Evolutionary conservation across 2,113 vertebrate species (phyloP), one percentile per base, ranked within the genome.

Genomic region (Formicarius rufipectus): DNA sequence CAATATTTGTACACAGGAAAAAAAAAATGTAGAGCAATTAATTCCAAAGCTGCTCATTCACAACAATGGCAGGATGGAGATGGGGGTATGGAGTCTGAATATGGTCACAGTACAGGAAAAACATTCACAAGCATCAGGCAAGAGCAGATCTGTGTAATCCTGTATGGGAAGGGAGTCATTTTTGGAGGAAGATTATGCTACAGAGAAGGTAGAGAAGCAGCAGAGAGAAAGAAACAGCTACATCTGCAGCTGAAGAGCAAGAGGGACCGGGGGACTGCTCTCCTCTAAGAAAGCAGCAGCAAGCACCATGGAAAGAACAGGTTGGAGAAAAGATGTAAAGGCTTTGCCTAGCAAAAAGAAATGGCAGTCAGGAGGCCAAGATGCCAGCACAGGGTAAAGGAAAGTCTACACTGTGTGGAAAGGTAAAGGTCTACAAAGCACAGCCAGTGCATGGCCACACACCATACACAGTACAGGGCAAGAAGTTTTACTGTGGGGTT

Each of bases 391-490:
- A 77, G 28, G 31, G 27, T 42, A 72, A 58, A 55, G 23, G 30
- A 52, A 12, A 19, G 12, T 55, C 42, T 23, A 28, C 1, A 1
- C 39, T 58, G 18, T 11, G 37, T 31, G 22, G 16, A n/a, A 55
- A 59, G 35, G 23, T 11, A 74, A 53, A 91, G 27, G 25, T 73
- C 19, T 0, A 1, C 66, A 35, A 85, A 88, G 39, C 6, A 42
- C 5, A 20, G 47, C 8, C 67, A 72, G 24, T 8, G 4, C 15
- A 9, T 0, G 5, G n/a, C 21, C 78, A 73, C 2, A 7, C 52
- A 52, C 21, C 78, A 73, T 2, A 7, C 52, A 52, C 20, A 85
- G 12, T 7, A 28, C 60, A 45, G 16, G 33, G 60, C n/a, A 66
- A 66, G 71, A 69, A 28, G 19, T 23, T 76, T 10, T 59, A 30